Conservation (phyloP, 2,113 vertebrate genomes). For the Crotalus helleri region DNA sequence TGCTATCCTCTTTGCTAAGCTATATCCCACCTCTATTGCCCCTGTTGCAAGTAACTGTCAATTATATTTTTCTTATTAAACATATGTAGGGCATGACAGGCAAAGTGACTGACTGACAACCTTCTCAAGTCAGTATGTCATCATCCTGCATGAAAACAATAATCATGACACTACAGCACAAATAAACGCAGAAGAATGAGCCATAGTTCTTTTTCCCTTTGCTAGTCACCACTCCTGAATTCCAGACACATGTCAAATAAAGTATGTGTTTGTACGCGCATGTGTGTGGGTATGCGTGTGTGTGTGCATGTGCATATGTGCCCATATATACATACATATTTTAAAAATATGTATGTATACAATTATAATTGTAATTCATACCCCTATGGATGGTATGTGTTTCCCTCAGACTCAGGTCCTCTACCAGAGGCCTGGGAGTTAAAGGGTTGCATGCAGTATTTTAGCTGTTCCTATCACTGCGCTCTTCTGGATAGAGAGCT, state of each 20-base stretch:
- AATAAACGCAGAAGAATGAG: not conserved
- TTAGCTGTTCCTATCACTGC: not conserved
- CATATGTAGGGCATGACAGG: not conserved
- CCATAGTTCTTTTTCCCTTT: not conserved
- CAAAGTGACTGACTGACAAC: not conserved
- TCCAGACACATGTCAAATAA: not conserved
- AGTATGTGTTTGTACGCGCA: not conserved
- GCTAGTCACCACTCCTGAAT: not conserved
- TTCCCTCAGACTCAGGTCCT: not conserved
- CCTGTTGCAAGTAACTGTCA: not conserved
- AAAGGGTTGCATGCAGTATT: not conserved
- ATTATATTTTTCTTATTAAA: not conserved
- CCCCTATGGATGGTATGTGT: not conserved
- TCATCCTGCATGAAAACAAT: not conserved
- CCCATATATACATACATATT: not conserved
- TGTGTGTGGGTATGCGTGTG: too few species aligned
- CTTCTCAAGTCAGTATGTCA: not conserved
- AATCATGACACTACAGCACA: not conserved
- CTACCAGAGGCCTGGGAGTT: not conserved
- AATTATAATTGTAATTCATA: not conserved
- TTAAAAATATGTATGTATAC: too few species aligned
- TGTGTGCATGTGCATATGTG: not conserved
- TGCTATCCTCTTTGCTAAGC: not conserved
- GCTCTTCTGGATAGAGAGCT: not conserved
- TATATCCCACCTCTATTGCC: not conserved